Evolutionary conservation across 2,888 invertebrate species (phyloP).

Genomic region (Hofmannophila pseudospretella): DNA sequence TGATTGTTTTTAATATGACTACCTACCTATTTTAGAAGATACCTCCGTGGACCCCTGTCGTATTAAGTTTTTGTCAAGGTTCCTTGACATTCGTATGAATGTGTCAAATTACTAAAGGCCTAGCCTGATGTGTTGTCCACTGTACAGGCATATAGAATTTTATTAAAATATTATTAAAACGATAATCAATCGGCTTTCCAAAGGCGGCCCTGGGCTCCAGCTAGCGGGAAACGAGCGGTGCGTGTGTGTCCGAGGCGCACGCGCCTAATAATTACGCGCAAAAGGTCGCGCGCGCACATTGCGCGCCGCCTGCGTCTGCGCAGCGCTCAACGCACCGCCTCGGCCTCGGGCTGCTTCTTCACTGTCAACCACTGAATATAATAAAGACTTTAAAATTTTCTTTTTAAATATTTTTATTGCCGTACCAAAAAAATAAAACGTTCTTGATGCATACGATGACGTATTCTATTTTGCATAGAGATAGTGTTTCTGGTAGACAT

Average conservation of each 20-base stretch:
- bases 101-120: too few species aligned
- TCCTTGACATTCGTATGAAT: too few species aligned
- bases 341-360: slow-evolving; percentile 8
- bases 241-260: slow-evolving; percentile 49
- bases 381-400: slow-evolving; percentile 6
- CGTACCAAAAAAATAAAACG: not conserved
- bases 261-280: slow-evolving; percentile 66
- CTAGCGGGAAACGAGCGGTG: slow-evolving; percentile 16
- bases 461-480: too few species aligned
- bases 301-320: slow-evolving; percentile 32
- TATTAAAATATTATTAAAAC: too few species aligned
- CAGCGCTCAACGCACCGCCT: slow-evolving; percentile 2
- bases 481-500: too few species aligned
- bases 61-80: too few species aligned
- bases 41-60: too few species aligned
- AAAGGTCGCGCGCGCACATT: slow-evolving; percentile 76
- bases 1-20: too few species aligned
- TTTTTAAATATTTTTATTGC: not conserved
- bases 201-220: not conserved
- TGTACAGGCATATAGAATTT: too few species aligned
- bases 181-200: too few species aligned
- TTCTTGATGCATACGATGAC: not conserved
- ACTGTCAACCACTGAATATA: slow-evolving; percentile 9
- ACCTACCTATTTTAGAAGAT: too few species aligned
- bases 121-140: too few species aligned